Conservation (phyloP, 2,888 invertebrate species). For the Amiota communis region DNA sequence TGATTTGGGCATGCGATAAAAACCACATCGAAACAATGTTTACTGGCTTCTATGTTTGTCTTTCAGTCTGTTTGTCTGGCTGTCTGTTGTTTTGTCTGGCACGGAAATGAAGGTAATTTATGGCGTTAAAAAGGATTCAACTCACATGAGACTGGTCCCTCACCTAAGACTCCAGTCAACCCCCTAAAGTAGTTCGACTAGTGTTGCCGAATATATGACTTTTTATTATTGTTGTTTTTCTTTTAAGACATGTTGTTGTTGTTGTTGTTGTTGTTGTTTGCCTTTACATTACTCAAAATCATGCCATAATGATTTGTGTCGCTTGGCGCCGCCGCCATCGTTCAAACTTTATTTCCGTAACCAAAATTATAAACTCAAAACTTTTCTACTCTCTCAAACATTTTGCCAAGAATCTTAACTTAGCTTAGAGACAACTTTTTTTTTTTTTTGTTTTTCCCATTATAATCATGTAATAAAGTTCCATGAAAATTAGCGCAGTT, state of each 20-base stretch:
- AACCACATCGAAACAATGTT: neutral
- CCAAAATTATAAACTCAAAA: conserved; percentile 61
- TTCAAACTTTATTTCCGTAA: conserved; percentile 21
- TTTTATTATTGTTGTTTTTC: conserved; percentile 17
- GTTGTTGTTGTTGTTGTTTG: conserved; percentile 29
- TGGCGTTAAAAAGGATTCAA: conserved; percentile 61
- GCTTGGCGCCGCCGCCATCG: conserved; percentile 46
- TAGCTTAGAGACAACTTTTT: conserved; percentile 48
- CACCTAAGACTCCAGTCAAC: conserved; percentile 42
- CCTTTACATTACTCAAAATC: conserved; percentile 47
- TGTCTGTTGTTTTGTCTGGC: conserved; percentile 60
- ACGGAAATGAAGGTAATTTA: conserved; percentile 66
- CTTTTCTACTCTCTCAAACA: conserved; percentile 47
- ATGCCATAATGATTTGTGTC: conserved; percentile 62
- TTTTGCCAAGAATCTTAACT: conserved; percentile 46
- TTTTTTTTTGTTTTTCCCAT: conserved; percentile 56
- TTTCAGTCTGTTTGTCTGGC: conserved; percentile 53
- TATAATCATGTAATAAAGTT: conserved; percentile 58
- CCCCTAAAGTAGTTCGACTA: neutral
- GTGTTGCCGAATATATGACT: neutral
- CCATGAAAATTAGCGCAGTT: conserved; percentile 28
- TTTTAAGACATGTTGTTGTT: conserved; percentile 31
- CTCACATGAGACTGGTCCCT: neutral
- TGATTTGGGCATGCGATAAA: conserved; percentile 6
- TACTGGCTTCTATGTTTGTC: neutral